Evolutionary conservation across 2,113 vertebrate species (phyloP).

Genomic region (Ochotona princeps): DNA sequence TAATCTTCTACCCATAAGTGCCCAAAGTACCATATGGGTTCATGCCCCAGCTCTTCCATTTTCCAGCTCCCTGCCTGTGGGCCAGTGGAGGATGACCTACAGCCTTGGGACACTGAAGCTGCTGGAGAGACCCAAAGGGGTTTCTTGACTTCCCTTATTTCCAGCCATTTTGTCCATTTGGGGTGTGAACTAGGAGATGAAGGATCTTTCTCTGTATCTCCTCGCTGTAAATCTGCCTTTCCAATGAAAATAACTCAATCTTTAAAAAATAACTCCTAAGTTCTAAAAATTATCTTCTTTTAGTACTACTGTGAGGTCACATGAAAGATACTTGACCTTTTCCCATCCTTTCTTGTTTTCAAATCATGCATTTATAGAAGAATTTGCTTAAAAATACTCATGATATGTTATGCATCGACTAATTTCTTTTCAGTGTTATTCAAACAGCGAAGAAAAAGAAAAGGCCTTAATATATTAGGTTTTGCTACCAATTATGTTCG

Average conservation of each 20-base stretch:
- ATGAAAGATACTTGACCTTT: constrained; percentile 15
- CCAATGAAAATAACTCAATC: no score
- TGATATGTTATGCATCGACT: not conserved
- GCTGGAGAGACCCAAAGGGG: no score
- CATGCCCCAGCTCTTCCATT: no score
- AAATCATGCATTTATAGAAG: constrained; percentile 30
- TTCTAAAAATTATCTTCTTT: constrained; percentile 23
- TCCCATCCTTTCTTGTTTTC: not conserved
- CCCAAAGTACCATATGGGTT: no score
- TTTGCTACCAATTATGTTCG: not conserved
- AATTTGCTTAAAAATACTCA: constrained; percentile 29
- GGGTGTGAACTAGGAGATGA: no score
- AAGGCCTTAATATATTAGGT: not conserved
- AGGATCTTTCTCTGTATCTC: not conserved
- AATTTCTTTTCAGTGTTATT: constrained; percentile 1
- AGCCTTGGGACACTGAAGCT: no score
- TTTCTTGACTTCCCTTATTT: not conserved
- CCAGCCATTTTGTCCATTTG: no score
- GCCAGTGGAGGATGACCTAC: no score
- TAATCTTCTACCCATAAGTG: no score
- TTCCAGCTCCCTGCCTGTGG: no score
- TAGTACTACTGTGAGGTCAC: constrained; percentile 32
- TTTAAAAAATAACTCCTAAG: not conserved
- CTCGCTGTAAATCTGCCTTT: no score
- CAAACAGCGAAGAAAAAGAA: not conserved